These are phyloP conservation scores for Carlito syrichta DNA, from an alignment of 2,113 vertebrate species.

Conservation along the genomic window DNA sequence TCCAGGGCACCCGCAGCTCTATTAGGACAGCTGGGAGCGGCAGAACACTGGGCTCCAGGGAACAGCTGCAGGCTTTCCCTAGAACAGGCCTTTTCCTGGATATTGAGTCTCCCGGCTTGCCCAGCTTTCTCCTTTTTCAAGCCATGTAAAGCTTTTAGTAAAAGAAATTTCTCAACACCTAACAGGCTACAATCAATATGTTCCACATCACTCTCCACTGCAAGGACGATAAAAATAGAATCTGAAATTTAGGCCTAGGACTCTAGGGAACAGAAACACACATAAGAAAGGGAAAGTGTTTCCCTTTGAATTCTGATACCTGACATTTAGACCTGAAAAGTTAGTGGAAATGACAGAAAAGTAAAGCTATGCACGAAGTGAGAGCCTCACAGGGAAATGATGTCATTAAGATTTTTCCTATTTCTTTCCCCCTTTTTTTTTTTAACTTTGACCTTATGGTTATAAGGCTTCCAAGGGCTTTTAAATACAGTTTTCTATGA, in stretches of 20 bases:
- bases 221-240: slow-evolving; percentile 62
- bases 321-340: slow-evolving; percentile 59
- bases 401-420: not conserved
- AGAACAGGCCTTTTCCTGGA: not conserved
- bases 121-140: not conserved
- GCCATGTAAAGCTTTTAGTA: slow-evolving; percentile 14
- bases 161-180: slow-evolving; percentile 40
- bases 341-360: slow-evolving; percentile 15
- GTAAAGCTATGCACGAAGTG: not conserved
- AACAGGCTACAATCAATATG: slow-evolving; percentile 51
- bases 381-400: not conserved
- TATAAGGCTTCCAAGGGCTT: not conserved
- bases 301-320: slow-evolving; percentile 43
- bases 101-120: not conserved
- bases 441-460: slow-evolving; percentile 12
- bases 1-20: fast-evolving
- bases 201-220: slow-evolving; percentile 24
- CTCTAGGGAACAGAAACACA: slow-evolving; percentile 44
- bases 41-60: not conserved
- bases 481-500: not conserved
- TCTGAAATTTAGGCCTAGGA: slow-evolving; percentile 40
- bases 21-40: fast-evolving
- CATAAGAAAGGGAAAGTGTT: slow-evolving; percentile 27
- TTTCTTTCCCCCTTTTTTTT: slow-evolving; percentile 5
- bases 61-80: fast-evolving